A percentile compares a stretch with the other conserved stretches of the same genome.
Conservation (phyloP, 35 echinoderm and acorn worm genomes). For the Chiridota heheva region DNA sequence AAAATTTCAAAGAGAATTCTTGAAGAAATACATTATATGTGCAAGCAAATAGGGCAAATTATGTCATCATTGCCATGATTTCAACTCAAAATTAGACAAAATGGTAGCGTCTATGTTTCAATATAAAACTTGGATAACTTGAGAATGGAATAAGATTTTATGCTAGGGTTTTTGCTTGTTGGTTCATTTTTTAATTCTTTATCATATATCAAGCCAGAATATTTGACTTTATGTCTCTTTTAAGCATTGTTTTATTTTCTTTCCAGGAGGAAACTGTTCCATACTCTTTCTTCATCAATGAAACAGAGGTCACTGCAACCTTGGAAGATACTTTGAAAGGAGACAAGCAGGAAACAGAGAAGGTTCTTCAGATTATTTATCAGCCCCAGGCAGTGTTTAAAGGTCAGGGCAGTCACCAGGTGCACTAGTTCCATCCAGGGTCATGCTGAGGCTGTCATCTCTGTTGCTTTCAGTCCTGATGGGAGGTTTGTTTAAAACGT, state of each 20-base stretch:
- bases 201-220: no score
- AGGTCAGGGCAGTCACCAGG: slow-evolving; percentile 79
- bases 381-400: slow-evolving; percentile 97
- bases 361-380: slow-evolving; percentile 86
- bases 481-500: slow-evolving; percentile 56
- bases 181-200: no score
- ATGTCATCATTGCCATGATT: no score
- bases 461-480: slow-evolving; percentile 93
- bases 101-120: no score
- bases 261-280: slow-evolving; percentile 87
- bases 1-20: no score
- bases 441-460: slow-evolving; percentile 98
- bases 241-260: not conserved
- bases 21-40: no score
- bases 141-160: no score
- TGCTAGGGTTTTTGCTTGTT: no score
- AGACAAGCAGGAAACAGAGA: slow-evolving; percentile 89
- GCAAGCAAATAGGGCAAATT: no score
- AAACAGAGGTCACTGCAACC: slow-evolving; percentile 82
- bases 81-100: no score
- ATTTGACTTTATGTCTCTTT: no score
- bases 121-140: no score
- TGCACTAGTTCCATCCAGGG: slow-evolving; percentile 91
- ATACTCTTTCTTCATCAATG: slow-evolving; percentile 93
- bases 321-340: slow-evolving; percentile 54